These are phyloP conservation scores for Abrostola triplasia DNA, from an alignment of 2,888 invertebrate species.

Conservation along the genomic window DNA sequence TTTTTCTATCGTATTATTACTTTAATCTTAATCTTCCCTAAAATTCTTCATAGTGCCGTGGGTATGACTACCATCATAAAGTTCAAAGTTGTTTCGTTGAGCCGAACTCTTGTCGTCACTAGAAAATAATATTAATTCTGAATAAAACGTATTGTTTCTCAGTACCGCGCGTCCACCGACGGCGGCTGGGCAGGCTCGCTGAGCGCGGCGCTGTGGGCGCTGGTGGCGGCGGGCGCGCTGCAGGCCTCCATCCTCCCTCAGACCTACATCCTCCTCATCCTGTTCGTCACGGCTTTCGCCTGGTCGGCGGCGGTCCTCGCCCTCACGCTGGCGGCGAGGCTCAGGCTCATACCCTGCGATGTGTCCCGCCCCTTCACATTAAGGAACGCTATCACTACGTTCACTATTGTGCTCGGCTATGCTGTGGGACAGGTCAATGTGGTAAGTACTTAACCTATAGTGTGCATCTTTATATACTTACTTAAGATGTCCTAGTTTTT, in stretches of 20 bases:
- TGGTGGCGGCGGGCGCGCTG: slow-evolving; percentile 94
- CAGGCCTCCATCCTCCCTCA: slow-evolving; percentile 93
- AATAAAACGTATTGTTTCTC: slow-evolving; percentile 51
- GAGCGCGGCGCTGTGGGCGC: slow-evolving; percentile 92
- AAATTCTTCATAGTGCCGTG: no score
- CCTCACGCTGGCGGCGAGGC: slow-evolving; percentile 93
- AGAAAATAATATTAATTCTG: background rate
- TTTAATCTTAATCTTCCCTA: no score
- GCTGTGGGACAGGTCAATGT: slow-evolving; percentile 97
- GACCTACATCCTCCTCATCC: slow-evolving; percentile 93
- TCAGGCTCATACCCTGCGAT: slow-evolving; percentile 95
- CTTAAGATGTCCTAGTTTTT: no score
- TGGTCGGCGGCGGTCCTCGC: slow-evolving; percentile 97
- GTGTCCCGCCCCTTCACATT: slow-evolving; percentile 94
- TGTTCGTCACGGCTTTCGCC: slow-evolving; percentile 96
- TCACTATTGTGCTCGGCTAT: slow-evolving; percentile 95
- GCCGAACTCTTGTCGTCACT: background rate
- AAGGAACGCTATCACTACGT: slow-evolving; percentile 95
- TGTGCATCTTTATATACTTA: background rate
- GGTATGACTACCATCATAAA: slow-evolving; percentile 64
- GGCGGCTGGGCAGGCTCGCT: slow-evolving; percentile 95
- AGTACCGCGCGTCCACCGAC: slow-evolving; percentile 96
- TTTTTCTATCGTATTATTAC: no score
- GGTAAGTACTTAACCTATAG: slow-evolving; percentile 88
- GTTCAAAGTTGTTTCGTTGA: background rate